Percentiles rank a stretch among this genome's conserved stretches.
phyloP scores from a whole-genome alignment of 2,113 vertebrate genomes.

The Eretmochelys imbricata region DNA sequence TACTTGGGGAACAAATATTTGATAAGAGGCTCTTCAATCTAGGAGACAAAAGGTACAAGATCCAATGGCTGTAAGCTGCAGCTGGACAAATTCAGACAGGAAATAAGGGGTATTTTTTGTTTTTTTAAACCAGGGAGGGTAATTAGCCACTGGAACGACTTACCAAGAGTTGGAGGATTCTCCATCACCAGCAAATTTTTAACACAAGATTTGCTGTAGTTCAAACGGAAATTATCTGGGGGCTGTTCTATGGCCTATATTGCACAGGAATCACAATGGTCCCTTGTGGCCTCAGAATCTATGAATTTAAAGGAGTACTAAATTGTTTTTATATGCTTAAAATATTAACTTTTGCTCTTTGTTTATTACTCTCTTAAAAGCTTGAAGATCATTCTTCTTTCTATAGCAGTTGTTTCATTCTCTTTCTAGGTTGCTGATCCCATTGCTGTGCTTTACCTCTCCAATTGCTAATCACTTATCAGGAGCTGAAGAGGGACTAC shows the following conservation, averaged over 20 bases:
- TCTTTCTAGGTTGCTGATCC: neutral
- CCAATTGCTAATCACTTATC: neutral
- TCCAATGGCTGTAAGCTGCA: neutral
- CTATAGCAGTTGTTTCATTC: neutral
- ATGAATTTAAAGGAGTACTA: constrained; percentile 6
- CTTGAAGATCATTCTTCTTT: neutral
- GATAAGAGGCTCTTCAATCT: neutral
- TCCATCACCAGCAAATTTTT: neutral
- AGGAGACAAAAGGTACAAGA: neutral
- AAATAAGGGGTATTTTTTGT: neutral
- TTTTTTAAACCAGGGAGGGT: neutral
- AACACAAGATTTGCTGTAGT: neutral
- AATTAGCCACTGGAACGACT: neutral
- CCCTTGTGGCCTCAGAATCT: neutral
- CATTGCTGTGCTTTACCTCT: neutral
- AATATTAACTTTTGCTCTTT: neutral
- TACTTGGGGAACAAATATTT: neutral
- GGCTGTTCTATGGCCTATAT: neutral
- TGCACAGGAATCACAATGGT: neutral
- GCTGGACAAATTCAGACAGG: neutral
- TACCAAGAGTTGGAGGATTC: neutral
- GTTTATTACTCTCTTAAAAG: neutral
- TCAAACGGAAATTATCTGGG: neutral
- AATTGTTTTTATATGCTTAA: neutral
- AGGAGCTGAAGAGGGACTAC: neutral